Percentiles rank a stretch among this genome's conserved stretches.
phyloP scores from a whole-genome alignment of 1,140 invertebrate species.

The Bicyclus anynana region DNA sequence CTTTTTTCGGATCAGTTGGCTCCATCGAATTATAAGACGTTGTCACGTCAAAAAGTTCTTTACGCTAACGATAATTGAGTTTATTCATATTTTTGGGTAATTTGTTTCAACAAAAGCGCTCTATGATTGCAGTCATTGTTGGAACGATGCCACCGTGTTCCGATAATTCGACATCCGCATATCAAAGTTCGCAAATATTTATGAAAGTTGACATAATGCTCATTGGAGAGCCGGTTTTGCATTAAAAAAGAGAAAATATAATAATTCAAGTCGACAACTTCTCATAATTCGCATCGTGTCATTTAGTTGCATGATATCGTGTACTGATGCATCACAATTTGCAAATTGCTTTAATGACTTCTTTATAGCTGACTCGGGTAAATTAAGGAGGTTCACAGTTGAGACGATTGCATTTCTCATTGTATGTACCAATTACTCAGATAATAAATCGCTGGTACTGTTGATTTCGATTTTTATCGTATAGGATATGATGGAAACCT shows the following conservation, averaged over 20 bases:
- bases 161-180: not conserved
- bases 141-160: not conserved
- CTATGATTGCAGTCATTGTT: not conserved
- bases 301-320: slow-evolving; percentile 3
- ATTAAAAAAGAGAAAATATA: slow-evolving; percentile 3
- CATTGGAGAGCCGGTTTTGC: not conserved
- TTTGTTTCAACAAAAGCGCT: too few species aligned
- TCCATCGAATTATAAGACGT: too few species aligned
- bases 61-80: too few species aligned
- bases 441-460: too few species aligned
- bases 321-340: slow-evolving; percentile 3
- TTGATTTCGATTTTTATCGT: too few species aligned
- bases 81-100: too few species aligned
- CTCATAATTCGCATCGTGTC: not conserved
- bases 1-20: too few species aligned
- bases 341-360: not conserved
- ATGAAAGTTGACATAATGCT: slow-evolving; percentile 5
- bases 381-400: not conserved
- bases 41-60: too few species aligned
- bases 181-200: not conserved
- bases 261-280: not conserved
- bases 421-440: not conserved
- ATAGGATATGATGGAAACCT: too few species aligned
- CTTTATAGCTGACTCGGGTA: not conserved
- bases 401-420: not conserved